Base-by-base conservation (phyloP, 2,113 vertebrate species). In the Serranochromis macrocephalus region DNA sequence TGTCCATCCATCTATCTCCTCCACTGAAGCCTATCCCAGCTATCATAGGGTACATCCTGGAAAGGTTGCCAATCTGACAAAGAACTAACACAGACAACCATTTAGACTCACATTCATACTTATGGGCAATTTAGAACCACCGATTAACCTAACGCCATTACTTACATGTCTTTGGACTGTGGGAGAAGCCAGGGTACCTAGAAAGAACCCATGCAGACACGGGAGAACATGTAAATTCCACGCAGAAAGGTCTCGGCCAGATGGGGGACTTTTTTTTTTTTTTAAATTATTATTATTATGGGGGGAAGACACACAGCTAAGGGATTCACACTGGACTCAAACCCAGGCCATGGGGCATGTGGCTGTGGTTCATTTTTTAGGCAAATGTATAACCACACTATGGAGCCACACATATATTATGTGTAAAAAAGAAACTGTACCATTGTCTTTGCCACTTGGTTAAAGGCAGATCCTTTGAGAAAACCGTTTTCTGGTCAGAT, bases 201-300 rank as follows among this genome's bases (percentile, higher is more conserved):
- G 58, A 63, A 63, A 63, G 16, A 63, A 66, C 61, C 61, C 61
- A 66, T 66, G 17, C 31, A 66, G 61, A 66, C 17, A 66, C 4
- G 2, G 61, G 61, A 66, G 17, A 66, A 66, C 31, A 12, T 66
- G 61, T 36, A 66, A 66, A 38, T 66, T 66, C 61, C 61, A 36
- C 10, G 6, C 31, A 66, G 61, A 66, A 36, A 66, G 61, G 31
- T 66, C 61, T n/a, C 6, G 2, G 61, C 31, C 61, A 38, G 61
- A 66, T 66, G 10, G 17, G 61, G 33, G 10, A 38, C 16, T 12
- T 66, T 36, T 58, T 7, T 26, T 3, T 51, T 24, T 8, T 55
- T 55, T 2, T 0, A 0, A 26, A 29, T 19, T 33, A 6, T 36
- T 66, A n/a, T 66, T 38, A n/a, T 66, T 66, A 7, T n/a, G 3